Base-by-base conservation (phyloP, 2,113 vertebrate species). In the Sylvilagus bachmani region DNA sequence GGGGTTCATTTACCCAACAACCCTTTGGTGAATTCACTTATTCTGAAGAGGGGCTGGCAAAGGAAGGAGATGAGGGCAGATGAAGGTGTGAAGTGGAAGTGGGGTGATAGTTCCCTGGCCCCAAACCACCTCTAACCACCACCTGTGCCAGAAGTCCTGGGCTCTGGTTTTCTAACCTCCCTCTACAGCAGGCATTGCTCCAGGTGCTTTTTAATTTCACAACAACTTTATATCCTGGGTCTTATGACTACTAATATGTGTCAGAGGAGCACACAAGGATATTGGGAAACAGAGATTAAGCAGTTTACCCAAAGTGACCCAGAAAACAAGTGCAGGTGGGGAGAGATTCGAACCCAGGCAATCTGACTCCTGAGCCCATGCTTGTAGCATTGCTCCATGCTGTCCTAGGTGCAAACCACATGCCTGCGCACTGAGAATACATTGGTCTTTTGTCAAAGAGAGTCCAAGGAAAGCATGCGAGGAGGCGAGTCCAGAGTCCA, bases 21-120 rank as follows among this genome's bases (percentile, higher is more conserved):
- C 25, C 87, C 67, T 25, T 71, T 73, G 36, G 14, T 81, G 73
- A 75, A 77, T 22, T 78, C 64, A 49, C 27, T 53, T 71, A 51
- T 87, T 95, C 36, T 69, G 74, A 83, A 44, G 29, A 80, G 64
- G 19, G 53, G 70, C 81, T 70, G 53, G 16, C 91, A 84, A 69
- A 29, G 31, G 22, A 91, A 31, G 61, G 53, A n/a, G 51, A 14
- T 16, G 79, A 62, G 33, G 31, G 29, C 1, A 2, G 58, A 53
- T 17, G 10, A 70, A 44, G 19, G 29, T 12, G 5, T 73, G 25
- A 31, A 6, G 69, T 31, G 33, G 14, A 31, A 77, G 61, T 16
- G 38, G 27, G 6, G 12, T 31, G 4, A 8, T 31, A 25, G 51
- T 19, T 6, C 3, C 7, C 1, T 14, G 5, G 6, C 7, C 21